Percentiles rank a stretch among this genome's conserved stretches.
Evolutionary conservation across 2,113 vertebrate species (phyloP).

Genomic region (Actinemys pallida): DNA sequence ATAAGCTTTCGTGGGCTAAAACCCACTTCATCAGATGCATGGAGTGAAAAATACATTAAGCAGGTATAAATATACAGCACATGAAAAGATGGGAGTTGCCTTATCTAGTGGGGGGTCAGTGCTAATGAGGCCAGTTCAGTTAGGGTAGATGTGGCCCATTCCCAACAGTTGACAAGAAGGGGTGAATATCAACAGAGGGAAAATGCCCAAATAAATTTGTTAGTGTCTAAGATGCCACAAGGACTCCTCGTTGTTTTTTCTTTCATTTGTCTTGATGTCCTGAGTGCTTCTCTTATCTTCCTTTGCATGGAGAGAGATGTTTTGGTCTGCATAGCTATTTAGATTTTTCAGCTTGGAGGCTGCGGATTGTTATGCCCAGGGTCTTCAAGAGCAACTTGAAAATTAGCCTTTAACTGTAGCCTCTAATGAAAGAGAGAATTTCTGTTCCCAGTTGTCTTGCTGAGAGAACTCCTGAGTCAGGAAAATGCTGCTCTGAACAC

Average conservation of each 20-base stretch:
- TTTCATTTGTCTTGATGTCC: neutral
- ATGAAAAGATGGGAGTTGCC: too few relatives aligned
- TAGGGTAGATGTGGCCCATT: too few relatives aligned
- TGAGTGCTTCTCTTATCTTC: rapidly evolving
- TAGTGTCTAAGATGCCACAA: too few relatives aligned
- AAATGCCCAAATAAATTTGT: too few relatives aligned
- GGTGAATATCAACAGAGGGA: too few relatives aligned
- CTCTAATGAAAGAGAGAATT: constrained; percentile 1
- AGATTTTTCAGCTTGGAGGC: neutral
- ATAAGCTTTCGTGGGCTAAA: too few relatives aligned
- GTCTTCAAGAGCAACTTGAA: constrained; percentile 14
- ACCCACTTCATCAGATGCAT: too few relatives aligned
- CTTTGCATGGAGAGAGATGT: neutral
- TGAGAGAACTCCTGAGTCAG: constrained; percentile 47
- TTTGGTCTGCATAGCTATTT: rapidly evolving
- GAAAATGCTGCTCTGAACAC: constrained; percentile 1
- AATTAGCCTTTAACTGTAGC: neutral
- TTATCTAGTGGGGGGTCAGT: too few relatives aligned
- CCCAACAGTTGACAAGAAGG: too few relatives aligned
- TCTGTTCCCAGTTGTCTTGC: neutral
- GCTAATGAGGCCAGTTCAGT: too few relatives aligned
- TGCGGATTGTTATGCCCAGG: neutral
- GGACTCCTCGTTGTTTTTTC: neutral
- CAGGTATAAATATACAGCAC: too few relatives aligned
- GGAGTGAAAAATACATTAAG: too few relatives aligned